Evolutionary conservation across 2,888 invertebrate species (phyloP), one percentile per base, ranked within the genome.

Genomic region (Marronus borbonicus): DNA sequence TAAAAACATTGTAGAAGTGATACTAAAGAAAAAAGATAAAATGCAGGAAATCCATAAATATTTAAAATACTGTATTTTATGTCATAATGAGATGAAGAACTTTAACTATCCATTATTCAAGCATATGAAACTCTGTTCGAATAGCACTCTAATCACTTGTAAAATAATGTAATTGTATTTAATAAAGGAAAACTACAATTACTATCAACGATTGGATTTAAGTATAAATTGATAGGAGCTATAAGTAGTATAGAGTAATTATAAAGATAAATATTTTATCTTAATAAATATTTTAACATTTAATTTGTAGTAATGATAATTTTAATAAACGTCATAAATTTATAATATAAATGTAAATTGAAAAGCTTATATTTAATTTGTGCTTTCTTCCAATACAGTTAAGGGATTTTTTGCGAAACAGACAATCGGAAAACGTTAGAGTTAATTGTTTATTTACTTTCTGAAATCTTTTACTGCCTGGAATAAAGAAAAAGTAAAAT

Each of bases 281-380:
- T 60, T 74, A 74, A 74, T 60, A 62, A 74, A 74, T 74, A 74
- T 44, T 10, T 8, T 44, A 44, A 44, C 44, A 44, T 44, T 44
- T 44, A 44, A 44, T 44, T 55, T 60, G 31, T 39, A 20, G 14
- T 74, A 74, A 60, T 74, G 44, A 74, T 44, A 58, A 58, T 58
- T 1, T 60, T 74, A 74, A 74, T 74, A 60, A 62, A 62, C 28
- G 14, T 58, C 55, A 58, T 62, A 60, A 74, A 55, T 62, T 44
- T 74, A 60, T 74, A 74, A 62, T 60, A 44, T 74, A 60, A 58
- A 60, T 78, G 79, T 79, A 80, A 81, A 82, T 81, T 81, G 80
- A 80, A 82, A 84, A 86, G 84, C 86, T 85, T 86, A 87, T 83
- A 83, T 80, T 85, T 87, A 87, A 86, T 87, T 87, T 87, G 87